phyloP scores from a whole-genome alignment of 2,797 vertebrate species.

The Epinephelus malabaricus region DNA sequence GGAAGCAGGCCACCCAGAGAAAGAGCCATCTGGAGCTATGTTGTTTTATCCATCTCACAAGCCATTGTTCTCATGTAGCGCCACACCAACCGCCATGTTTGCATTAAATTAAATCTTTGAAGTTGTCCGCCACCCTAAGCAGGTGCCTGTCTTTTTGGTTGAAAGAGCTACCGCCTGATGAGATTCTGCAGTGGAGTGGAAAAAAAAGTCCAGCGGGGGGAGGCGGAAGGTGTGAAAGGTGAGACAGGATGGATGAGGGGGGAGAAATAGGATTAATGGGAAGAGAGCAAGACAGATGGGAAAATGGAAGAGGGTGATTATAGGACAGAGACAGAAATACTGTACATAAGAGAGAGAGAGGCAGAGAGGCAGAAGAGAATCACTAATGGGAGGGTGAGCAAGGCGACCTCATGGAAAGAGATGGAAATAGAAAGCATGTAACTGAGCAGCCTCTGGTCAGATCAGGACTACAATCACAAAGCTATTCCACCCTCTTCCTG shows the following conservation, averaged over 20 bases:
- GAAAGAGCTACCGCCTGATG: constrained; percentile 57
- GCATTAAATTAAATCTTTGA: constrained; percentile 65
- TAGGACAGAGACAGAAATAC: constrained; percentile 38
- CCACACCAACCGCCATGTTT: constrained; percentile 51
- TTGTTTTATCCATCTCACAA: constrained; percentile 42
- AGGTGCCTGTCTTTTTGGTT: constrained; percentile 48
- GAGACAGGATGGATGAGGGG: constrained; percentile 14
- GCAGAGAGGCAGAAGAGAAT: constrained; percentile 15
- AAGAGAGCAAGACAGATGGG: constrained; percentile 30
- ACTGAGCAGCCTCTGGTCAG: constrained; percentile 31
- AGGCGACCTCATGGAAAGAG: constrained; percentile 10
- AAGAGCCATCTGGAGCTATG: constrained; percentile 76
- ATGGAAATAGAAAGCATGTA: constrained; percentile 48
- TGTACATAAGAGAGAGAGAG: constrained; percentile 17
- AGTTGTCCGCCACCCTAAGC: constrained; percentile 49
- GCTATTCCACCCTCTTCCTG: constrained; percentile 27
- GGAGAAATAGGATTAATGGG: constrained; percentile 50
- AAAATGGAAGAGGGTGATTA: constrained; percentile 40
- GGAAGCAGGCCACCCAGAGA: constrained; percentile 67
- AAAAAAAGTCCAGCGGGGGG: constrained; percentile 27
- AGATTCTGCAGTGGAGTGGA: constrained; percentile 58
- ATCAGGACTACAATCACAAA: constrained; percentile 36
- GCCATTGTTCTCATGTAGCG: constrained; percentile 53
- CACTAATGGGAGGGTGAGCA: constrained; percentile 43
- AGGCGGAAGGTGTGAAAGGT: constrained; percentile 42